phyloP scores from a whole-genome alignment of 2,797 vertebrate species.

The Rhodeus uyekii region DNA sequence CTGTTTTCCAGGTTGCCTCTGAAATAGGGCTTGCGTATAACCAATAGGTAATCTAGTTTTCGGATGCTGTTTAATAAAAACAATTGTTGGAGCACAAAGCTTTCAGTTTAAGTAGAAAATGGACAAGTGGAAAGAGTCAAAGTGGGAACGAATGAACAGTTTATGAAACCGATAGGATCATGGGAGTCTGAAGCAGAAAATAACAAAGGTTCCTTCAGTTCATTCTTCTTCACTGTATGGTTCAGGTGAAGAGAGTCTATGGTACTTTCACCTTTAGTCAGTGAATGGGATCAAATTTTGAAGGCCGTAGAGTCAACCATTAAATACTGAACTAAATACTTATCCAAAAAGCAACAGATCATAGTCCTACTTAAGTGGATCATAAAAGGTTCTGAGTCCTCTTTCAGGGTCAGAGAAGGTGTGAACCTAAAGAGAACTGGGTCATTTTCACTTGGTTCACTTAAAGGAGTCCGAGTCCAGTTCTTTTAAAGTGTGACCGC shows the following conservation, averaged over 20 bases:
- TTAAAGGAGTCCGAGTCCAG: no score
- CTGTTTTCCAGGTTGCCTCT: conserved; percentile 13
- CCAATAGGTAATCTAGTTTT: neutral
- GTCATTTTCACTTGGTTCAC: no score
- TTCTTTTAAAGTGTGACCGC: no score
- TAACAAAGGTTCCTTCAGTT: neutral
- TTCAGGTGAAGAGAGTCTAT: neutral
- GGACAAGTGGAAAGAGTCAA: no score
- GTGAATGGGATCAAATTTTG: neutral
- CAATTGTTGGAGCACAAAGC: neutral
- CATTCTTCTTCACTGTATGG: neutral
- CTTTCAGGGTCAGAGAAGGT: no score
- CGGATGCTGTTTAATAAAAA: neutral
- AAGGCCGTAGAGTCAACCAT: no score
- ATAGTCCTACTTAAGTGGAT: no score
- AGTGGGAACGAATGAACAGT: neutral
- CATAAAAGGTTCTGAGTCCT: no score
- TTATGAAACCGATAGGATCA: neutral
- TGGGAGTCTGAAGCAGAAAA: neutral
- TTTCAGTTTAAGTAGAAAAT: no score
- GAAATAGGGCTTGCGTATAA: neutral
- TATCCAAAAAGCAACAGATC: no score
- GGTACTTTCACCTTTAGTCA: neutral
- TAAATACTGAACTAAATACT: no score
- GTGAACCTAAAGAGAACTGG: no score